These are phyloP conservation scores for Heliconius hortense DNA, from an alignment of 2,888 invertebrate species.

Conservation along the genomic window DNA sequence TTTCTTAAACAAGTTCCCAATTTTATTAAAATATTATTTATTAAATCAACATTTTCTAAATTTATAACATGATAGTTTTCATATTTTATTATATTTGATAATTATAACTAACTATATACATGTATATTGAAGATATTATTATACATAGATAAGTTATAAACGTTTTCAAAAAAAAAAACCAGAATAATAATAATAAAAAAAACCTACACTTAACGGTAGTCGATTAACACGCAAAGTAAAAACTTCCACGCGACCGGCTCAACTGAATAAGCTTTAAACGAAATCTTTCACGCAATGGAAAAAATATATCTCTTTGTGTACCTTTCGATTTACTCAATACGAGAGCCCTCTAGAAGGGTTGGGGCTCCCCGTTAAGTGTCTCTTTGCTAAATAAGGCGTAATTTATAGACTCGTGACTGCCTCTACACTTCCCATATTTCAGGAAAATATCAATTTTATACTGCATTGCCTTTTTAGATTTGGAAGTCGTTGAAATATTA, in stretches of 20 bases:
- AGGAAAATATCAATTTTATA: conserved; percentile 70
- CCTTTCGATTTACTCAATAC: conserved; percentile 75
- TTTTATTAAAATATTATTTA: not conserved
- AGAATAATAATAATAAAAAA: not conserved
- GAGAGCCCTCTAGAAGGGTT: conserved; percentile 72
- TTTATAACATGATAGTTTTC: too few relatives aligned
- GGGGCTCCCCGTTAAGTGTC: conserved; percentile 55
- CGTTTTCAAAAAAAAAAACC: not conserved
- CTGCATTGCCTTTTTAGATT: conserved; percentile 52
- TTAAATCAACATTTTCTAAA: not conserved
- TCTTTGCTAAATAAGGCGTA: conserved; percentile 69
- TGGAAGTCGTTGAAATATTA: conserved; percentile 24
- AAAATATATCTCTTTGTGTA: conserved; percentile 68
- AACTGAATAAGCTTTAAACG: conserved; percentile 60
- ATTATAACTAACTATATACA: not conserved
- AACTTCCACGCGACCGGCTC: not conserved
- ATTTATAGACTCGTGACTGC: conserved; percentile 61
- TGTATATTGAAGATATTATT: too few relatives aligned
- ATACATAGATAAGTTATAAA: too few relatives aligned
- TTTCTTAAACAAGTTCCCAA: not conserved
- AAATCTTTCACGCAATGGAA: conserved; percentile 14
- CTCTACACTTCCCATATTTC: conserved; percentile 58
- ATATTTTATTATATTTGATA: not conserved
- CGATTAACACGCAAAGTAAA: conserved; percentile 10
- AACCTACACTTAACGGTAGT: not conserved